A percentile compares a stretch with the other conserved stretches of the same genome.
Conservation (phyloP, 1,140 invertebrate genomes). For the Drosophila nasuta region DNA sequence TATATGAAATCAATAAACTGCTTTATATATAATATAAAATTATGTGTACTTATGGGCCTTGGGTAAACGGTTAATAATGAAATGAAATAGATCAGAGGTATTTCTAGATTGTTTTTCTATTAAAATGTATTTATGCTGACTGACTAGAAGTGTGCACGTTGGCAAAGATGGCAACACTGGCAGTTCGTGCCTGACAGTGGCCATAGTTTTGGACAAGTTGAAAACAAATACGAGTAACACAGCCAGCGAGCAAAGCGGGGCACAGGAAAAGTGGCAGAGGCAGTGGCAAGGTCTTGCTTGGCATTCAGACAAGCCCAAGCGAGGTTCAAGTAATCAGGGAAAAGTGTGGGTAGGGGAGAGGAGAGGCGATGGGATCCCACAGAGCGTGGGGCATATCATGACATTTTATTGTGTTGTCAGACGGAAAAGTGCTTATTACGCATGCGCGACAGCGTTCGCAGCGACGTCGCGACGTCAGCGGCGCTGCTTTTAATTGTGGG, state of each 20-base stretch:
- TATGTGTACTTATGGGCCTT: too few species aligned
- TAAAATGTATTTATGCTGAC: too few species aligned
- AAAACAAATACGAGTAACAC: conserved; percentile 67
- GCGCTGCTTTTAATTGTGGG: conserved; percentile 77
- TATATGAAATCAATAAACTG: too few species aligned
- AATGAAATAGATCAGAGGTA: too few species aligned
- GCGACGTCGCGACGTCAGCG: conserved; percentile 54
- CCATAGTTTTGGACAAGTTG: conserved; percentile 75
- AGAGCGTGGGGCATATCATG: conserved; percentile 84
- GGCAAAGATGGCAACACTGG: conserved; percentile 13
- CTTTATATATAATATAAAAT: too few species aligned
- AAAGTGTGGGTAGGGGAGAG: not conserved
- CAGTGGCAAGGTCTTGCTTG: conserved; percentile 16
- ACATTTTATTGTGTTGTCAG: conserved; percentile 85
- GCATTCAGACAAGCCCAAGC: conserved; percentile 38
- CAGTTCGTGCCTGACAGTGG: conserved; percentile 53
- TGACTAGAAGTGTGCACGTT: too few species aligned
- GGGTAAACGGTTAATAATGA: too few species aligned
- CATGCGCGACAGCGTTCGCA: conserved; percentile 70
- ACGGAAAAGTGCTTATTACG: conserved; percentile 85
- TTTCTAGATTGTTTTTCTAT: too few species aligned
- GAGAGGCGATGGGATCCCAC: conserved; percentile 51
- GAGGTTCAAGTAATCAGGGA: conserved; percentile 19
- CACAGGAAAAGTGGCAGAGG: not conserved
- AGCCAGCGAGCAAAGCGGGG: not conserved